Evolutionary conservation across 2,113 vertebrate species (phyloP), one percentile per base, ranked within the genome.

Genomic region (Rhinichthys klamathensis): DNA sequence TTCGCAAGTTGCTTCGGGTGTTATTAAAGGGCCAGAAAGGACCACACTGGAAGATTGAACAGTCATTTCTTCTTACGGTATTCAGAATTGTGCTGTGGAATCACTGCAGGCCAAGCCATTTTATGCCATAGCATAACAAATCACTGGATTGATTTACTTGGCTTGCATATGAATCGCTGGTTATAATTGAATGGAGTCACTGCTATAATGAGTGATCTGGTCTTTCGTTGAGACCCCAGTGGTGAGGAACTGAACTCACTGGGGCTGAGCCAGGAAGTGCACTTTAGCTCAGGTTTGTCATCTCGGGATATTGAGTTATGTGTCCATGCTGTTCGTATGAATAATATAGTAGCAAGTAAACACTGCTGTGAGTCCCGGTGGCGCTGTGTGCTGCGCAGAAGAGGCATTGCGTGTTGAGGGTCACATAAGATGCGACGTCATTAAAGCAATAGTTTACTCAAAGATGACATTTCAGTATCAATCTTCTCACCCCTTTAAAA

Each of bases 311-410:
- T 79, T 56, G 13, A 79, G 56, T 79, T 61, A 80, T 80, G 58
- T 80, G 58, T 60, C 69, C 80, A 46, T 85, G 85, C 83, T 80
- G 89, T 78, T 83, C 54, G 54, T 65, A 81, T 85, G 56, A 88
- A 90, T 87, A 88, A 81, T 90, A 61, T 65, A 78, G 84, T 79
- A 58, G 30, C 56, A 72, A 56, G 75, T 85, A 84, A 85, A 90
- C 75, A 80, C 72, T 51, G 46, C 44, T 60, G 73, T 63, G 35
- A 44, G 3, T 6, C 83, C 72, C 49, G 12, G 25, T 61, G 72
- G 27, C 1, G 12, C 15, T 8, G 23, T 44, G 67, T 70, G 70
- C 83, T 85, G 77, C 49, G 82, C 27, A 63, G 78, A 80, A 80
- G 78, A 80, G 27, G n/a, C 58, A 82, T 25, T 41, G 15, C 27